Conservation (phyloP, 2,797 vertebrate genomes). For the Ciconia nigra region DNA sequence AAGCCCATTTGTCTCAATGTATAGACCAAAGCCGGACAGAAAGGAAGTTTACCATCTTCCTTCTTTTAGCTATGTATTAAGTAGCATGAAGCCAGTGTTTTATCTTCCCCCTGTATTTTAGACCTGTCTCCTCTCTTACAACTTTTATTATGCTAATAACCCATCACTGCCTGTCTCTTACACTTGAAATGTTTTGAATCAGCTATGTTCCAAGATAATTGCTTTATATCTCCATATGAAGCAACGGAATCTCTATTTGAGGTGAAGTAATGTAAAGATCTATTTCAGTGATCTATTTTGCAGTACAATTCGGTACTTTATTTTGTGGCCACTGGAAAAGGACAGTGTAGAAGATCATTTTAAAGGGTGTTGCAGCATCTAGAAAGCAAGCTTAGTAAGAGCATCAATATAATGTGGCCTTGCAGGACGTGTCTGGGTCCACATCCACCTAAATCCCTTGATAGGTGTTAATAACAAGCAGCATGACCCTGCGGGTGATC, state of each 20-base stretch:
- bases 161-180: background rate
- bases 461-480: background rate
- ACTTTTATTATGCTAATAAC: background rate
- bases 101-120: background rate
- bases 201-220: background rate
- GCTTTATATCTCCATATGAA: background rate
- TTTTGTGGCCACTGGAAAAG: background rate
- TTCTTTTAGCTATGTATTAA: background rate
- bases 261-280: background rate
- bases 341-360: background rate
- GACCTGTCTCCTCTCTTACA: background rate
- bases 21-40: background rate
- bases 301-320: background rate
- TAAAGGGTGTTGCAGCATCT: background rate
- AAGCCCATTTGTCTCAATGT: background rate
- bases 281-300: background rate
- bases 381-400: background rate
- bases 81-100: background rate
- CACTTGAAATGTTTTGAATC: constrained; percentile 14
- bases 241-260: background rate
- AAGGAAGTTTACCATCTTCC: background rate
- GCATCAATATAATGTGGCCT: background rate
- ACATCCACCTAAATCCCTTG: background rate
- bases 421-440: background rate
- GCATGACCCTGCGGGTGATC: background rate